Evolutionary conservation across 64 coral and sea anemone species (phyloP).

Genomic region (Stichodactyla mertensii): DNA sequence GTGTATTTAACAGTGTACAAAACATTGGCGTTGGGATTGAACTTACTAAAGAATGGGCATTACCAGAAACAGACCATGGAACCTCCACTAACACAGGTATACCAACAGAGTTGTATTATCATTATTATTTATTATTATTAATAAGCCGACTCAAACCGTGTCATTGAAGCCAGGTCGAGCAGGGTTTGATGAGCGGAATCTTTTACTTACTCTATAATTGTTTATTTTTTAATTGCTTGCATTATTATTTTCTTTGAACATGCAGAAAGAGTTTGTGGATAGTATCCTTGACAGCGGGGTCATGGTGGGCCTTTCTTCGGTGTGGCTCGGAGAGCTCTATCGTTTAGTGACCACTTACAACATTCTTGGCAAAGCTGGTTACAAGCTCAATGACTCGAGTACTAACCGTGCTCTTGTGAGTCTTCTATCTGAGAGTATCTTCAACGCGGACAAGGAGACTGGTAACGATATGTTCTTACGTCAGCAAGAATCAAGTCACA

Average conservation of each 20-base stretch:
- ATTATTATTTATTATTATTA: not conserved
- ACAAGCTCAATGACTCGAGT: constrained; percentile 41
- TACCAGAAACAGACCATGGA: constrained; percentile 67
- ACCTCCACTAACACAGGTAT: constrained; percentile 77
- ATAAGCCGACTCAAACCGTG: no score
- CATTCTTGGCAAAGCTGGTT: constrained; percentile 88
- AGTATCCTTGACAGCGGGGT: constrained; percentile 66
- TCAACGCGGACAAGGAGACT: constrained; percentile 41
- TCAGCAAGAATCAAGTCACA: constrained; percentile 58
- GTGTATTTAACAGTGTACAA: constrained; percentile 94
- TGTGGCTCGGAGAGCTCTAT: constrained; percentile 95
- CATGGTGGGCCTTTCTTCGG: constrained; percentile 78
- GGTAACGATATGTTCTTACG: constrained; percentile 64
- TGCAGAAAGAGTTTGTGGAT: constrained; percentile 51
- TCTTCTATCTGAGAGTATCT: constrained; percentile 56
- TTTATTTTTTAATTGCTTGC: not conserved
- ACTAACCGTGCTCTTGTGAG: constrained; percentile 82
- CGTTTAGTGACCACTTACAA: constrained; percentile 92
- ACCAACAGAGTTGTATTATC: not conserved
- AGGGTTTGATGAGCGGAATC: no score
- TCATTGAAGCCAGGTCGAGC: no score
- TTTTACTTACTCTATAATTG: no score
- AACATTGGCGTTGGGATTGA: constrained; percentile 71
- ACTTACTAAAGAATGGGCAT: constrained; percentile 63
- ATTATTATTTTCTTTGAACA: constrained; percentile 24